Evolutionary conservation across 2,888 invertebrate species (phyloP).

Genomic region (Lithodes maja): DNA sequence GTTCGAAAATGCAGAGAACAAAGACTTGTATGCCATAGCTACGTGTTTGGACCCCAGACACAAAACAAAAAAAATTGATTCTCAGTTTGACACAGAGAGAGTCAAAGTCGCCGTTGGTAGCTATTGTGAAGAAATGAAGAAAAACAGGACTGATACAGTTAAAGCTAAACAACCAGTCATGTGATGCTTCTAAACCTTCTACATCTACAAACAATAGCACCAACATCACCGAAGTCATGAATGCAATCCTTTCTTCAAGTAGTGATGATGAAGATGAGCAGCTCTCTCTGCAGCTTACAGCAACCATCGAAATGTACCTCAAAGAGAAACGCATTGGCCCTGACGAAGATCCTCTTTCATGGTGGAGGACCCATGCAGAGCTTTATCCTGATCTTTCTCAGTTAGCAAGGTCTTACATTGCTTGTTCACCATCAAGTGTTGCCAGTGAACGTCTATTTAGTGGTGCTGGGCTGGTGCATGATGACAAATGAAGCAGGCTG

Average conservation of each 20-base stretch:
- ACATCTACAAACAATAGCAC: not conserved
- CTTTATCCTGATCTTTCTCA: constrained; percentile 16
- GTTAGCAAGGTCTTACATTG: constrained; percentile 17
- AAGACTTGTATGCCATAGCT: constrained; percentile 15
- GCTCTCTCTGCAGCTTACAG: not conserved
- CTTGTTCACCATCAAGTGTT: constrained; percentile 23
- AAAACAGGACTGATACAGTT: not conserved
- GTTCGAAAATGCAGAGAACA: constrained; percentile 9
- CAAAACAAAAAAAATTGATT: not conserved
- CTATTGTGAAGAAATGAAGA: constrained; percentile 1
- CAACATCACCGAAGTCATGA: not conserved
- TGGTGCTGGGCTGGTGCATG: constrained; percentile 17
- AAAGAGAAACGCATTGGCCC: not conserved
- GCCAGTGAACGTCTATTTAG: constrained; percentile 14
- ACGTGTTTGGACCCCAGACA: constrained; percentile 25
- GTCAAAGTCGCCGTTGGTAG: not conserved
- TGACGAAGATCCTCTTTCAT: constrained; percentile 13
- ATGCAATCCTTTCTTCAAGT: constrained; percentile 24
- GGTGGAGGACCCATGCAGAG: constrained; percentile 4
- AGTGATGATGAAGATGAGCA: constrained; percentile 16
- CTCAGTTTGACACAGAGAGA: constrained; percentile 25
- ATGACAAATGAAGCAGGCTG: constrained; percentile 6
- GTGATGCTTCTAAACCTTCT: constrained; percentile 1
- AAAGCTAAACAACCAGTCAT: constrained; percentile 4
- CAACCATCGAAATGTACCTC: constrained; percentile 8